Base-by-base conservation (phyloP, 2,888 invertebrate species). In the Acanthosepion esculentum region DNA sequence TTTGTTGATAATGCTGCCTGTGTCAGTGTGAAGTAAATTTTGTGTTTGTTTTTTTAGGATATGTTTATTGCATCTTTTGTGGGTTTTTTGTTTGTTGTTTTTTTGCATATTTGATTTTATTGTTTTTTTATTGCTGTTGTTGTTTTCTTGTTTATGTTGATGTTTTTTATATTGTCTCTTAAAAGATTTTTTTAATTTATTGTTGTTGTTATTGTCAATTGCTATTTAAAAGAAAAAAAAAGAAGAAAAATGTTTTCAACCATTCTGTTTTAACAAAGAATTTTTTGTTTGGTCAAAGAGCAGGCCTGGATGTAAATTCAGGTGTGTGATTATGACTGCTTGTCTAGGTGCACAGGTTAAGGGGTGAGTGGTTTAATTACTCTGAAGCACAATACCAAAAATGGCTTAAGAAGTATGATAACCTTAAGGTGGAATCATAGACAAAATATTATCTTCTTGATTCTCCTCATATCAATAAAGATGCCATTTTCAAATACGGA, bases 121-220 rank as follows among this genome's bases (percentile, higher is more conserved):
- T 92, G 50, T 92, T 50, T 48, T 48, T 92, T 92, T 92, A 48
- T 92, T 92, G 92, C 92, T 78, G 78, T 78, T 78, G 78, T n/a
- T 78, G 78, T 78, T 59, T 55, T 59, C 59, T 59, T 78, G 78
- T 78, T 78, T 78, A 78, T 78, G 78, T 78, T 78, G 78, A 78
- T 78, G 78, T 78, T 78, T 78, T 78, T 78, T 78, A 33, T 78
- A 78, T 33, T 33, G 8, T 33, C n/a, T 33, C 78, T 78, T 33
- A 33, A 33, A 12, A 78, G 33, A n/a, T 15, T 48, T 4, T 92
- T 48, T 10, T 48, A 5, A 18, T 33, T 92, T 8, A 92, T 92
- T 12, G 23, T 92, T 92, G 92, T 92, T 48, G 41, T 92, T 92
- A 48, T 78, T n/a, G 78, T 78, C 78, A n/a, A 33, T 78, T 78